Conservation (phyloP, 2,888 invertebrate species). For the Eupithecia tripunctaria region DNA sequence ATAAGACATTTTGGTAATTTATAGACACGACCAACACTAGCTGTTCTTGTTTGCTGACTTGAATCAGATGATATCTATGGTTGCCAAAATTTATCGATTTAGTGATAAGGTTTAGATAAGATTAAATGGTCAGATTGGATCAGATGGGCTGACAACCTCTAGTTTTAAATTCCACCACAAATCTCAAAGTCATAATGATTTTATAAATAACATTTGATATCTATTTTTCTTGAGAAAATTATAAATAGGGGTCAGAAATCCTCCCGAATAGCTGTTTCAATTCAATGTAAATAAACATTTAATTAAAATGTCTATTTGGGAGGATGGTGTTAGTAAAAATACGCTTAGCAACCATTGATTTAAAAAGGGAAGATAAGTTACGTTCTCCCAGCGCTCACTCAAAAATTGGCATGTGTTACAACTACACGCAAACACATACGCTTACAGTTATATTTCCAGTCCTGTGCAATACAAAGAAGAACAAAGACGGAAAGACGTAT, state of each 20-base stretch:
- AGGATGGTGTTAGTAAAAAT: neutral
- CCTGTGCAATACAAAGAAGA: too few relatives aligned
- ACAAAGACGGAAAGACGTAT: too few relatives aligned
- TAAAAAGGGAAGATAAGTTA: too few relatives aligned
- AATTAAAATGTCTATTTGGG: neutral
- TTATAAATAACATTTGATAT: neutral
- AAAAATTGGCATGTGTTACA: too few relatives aligned
- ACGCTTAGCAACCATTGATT: neutral
- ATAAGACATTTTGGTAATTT: slow-evolving; percentile 52
- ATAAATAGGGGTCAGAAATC: too few relatives aligned
- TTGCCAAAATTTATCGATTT: neutral
- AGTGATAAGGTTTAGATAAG: neutral
- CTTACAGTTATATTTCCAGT: too few relatives aligned
- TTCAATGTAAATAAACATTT: too few relatives aligned
- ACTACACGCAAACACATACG: too few relatives aligned
- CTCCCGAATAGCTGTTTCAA: too few relatives aligned
- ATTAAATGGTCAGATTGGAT: neutral
- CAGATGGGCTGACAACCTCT: neutral
- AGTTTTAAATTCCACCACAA: neutral
- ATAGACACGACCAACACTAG: slow-evolving; percentile 32
- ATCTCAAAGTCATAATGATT: neutral
- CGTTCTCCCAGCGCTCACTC: too few relatives aligned
- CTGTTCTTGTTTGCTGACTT: slow-evolving; percentile 13
- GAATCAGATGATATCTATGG: neutral
- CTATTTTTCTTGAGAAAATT: neutral